Base-by-base conservation (phyloP, 2,113 vertebrate species). In the Plectropomus leopardus region DNA sequence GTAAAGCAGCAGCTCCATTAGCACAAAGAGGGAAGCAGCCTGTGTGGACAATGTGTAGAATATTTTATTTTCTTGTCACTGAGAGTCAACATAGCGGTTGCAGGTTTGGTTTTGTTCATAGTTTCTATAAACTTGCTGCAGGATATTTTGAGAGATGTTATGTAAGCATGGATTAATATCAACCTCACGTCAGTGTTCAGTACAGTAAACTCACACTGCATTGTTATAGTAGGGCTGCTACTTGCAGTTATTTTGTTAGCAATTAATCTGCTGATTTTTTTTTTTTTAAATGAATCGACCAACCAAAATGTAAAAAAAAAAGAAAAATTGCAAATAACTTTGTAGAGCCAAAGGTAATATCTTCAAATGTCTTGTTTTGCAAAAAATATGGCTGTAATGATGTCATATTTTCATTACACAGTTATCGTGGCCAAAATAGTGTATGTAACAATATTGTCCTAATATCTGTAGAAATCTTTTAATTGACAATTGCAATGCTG, bases 1-100 rank as follows among this genome's bases (percentile, higher is more conserved):
- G 23, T 34, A 59, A 71, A 50, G 42, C 47, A 53, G 36, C 32
- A 40, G 23, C 53, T 67, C 28, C n/a, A 26, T 66, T 42, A 30
- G 40, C 17, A 53, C 19, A 65, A 23, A 64, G 21, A n/a, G 13
- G 5, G 48, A 54, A 23, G 50, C 40, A 65, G 50, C 61, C 48
- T 57, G 4, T 57, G 4, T 2, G 28, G 40, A 47, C 61, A 76
- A 57, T 34, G 55, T 34, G 28, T 65, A 23, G 30, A 55, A 4
- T 44, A 15, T 14, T 44, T 44, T 44, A 44, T 44, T 44, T 44
- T 14, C 15, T 44, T 36, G 34, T 7, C 7, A 11, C 14, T 34
- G 16, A 34, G 17, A 36, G 26, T 59, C 10, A 34, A 36, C 19
- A 36, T n/a, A 34, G 16, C 3, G 11, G 19, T 36, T n/a, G 9